These are phyloP conservation scores for Argyresthia albistria DNA, from an alignment of 2,888 invertebrate species.

Conservation along the genomic window DNA sequence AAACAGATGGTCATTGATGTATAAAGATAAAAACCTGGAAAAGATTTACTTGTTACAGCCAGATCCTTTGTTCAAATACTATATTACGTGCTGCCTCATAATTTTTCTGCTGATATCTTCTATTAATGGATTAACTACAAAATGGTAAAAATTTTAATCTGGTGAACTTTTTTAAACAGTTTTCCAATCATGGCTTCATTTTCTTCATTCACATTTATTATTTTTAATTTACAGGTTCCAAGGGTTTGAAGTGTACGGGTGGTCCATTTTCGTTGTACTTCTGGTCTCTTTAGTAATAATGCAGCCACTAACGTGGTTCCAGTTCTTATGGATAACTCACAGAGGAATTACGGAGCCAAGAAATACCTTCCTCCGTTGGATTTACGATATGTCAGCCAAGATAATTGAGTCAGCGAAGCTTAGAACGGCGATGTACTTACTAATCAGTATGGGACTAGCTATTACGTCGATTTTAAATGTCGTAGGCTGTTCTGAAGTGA, in stretches of 20 bases:
- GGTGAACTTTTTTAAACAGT: neutral
- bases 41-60: slow-evolving; percentile 80
- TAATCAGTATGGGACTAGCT: slow-evolving; percentile 76
- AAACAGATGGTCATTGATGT: slow-evolving; percentile 63
- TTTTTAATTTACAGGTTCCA: slow-evolving; percentile 5
- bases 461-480: slow-evolving; percentile 78
- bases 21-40: slow-evolving; percentile 73
- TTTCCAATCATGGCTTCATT: neutral
- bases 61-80: slow-evolving; percentile 91
- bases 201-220: neutral
- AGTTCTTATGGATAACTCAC: slow-evolving; percentile 76
- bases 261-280: slow-evolving; percentile 29
- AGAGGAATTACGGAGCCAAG: slow-evolving; percentile 69
- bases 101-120: slow-evolving; percentile 41
- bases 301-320: slow-evolving; percentile 82
- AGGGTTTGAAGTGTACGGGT: slow-evolving; percentile 32
- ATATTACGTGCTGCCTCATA: slow-evolving; percentile 50
- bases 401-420: slow-evolving; percentile 76
- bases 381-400: slow-evolving; percentile 74
- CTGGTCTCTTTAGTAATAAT: slow-evolving; percentile 53
- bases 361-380: slow-evolving; percentile 57
- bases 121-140: slow-evolving; percentile 50
- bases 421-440: slow-evolving; percentile 77
- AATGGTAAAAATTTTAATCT: slow-evolving; percentile 33
- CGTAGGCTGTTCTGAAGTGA: slow-evolving; percentile 43